Evolutionary conservation across 2,113 vertebrate species (phyloP).

Genomic region (Ivindomyrus marchei): DNA sequence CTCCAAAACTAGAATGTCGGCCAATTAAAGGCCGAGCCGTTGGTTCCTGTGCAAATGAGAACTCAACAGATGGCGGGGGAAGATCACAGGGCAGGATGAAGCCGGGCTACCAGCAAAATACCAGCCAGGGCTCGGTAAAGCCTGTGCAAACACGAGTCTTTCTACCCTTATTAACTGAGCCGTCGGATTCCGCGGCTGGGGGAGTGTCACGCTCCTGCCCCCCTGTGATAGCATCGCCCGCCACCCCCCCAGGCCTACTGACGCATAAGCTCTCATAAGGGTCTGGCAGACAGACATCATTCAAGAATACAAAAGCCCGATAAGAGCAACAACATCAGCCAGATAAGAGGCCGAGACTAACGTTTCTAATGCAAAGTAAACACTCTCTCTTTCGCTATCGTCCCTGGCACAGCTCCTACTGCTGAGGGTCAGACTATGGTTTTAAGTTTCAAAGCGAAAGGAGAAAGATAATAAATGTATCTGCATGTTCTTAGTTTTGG

Average conservation of each 20-base stretch:
- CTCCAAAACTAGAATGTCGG: slow-evolving; percentile 3
- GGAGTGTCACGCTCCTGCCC: slow-evolving; percentile 38
- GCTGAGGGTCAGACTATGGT: slow-evolving; percentile 25
- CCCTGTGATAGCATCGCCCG: slow-evolving; percentile 51
- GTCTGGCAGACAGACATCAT: slow-evolving; percentile 32
- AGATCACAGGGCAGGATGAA: slow-evolving; percentile 46
- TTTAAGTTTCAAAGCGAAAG: slow-evolving; percentile 62
- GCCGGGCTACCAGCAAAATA: slow-evolving; percentile 50
- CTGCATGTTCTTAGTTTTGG: slow-evolving; percentile 37
- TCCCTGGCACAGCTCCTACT: not conserved
- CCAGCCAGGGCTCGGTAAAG: slow-evolving; percentile 45
- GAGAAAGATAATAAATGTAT: slow-evolving; percentile 49
- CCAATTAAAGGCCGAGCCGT: slow-evolving; percentile 2
- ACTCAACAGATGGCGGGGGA: slow-evolving; percentile 46
- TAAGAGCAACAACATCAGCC: slow-evolving; percentile 35
- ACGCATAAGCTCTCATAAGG: slow-evolving; percentile 41
- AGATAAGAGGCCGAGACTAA: slow-evolving; percentile 31
- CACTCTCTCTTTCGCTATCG: slow-evolving; percentile 33
- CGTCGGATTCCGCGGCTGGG: slow-evolving; percentile 47
- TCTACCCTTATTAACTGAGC: slow-evolving; percentile 58
- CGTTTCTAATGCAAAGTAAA: slow-evolving; percentile 37
- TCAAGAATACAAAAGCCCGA: slow-evolving; percentile 39
- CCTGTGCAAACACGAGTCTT: slow-evolving; percentile 57
- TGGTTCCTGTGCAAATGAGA: slow-evolving; percentile 13
- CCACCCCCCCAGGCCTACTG: slow-evolving; percentile 32